Evolutionary conservation across 2,113 vertebrate species (phyloP), one percentile per base, ranked within the genome.

Genomic region (Manacus vitellinus): DNA sequence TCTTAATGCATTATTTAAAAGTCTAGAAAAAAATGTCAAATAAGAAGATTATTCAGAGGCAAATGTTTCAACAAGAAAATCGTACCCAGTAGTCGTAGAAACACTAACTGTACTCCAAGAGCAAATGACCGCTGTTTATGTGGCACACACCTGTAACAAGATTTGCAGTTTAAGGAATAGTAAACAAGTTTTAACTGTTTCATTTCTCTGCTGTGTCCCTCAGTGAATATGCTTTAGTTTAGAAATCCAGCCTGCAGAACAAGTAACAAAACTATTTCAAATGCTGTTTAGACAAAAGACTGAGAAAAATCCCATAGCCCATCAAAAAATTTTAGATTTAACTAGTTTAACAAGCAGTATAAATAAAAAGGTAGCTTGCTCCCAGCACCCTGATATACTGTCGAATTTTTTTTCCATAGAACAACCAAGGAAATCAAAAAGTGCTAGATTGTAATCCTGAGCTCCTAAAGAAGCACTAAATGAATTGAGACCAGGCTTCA

Each of bases 41-140:
- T 27, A 63, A 25, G 10, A 17, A 52, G 16, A n/a, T 59, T 67
- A 87, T 59, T 61, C 49, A 85, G 37, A 72, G 14, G 55, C 4
- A 83, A 63, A 21, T 62, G 2, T 49, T 89, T 80, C 66, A 81
- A 82, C 21, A 89, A 78, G 56, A 8, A 70, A 52, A 58, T 91
- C 94, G 92, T 97, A 98, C 98, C 98, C n/a, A 98, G 31, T 46
- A 98, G 55, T 65, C 98, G 95, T 20, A 98, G 86, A 85, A 98
- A 97, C 54, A 97, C 61, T 65, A 89, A 97, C 81, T 98, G 97
- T 41, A 98, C 97, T 74, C 98, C 98, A 94, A 98, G 94, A 63
- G 98, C 97, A 96, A 98, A 98, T 2, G 98, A 95, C 31, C 97
- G 96, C n/a, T 98, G 97, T n/a, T 91, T 97, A 66, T 97, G 96